These are phyloP conservation scores for Calidris pygmaea DNA, from an alignment of 2,113 vertebrate species.

Conservation along the genomic window DNA sequence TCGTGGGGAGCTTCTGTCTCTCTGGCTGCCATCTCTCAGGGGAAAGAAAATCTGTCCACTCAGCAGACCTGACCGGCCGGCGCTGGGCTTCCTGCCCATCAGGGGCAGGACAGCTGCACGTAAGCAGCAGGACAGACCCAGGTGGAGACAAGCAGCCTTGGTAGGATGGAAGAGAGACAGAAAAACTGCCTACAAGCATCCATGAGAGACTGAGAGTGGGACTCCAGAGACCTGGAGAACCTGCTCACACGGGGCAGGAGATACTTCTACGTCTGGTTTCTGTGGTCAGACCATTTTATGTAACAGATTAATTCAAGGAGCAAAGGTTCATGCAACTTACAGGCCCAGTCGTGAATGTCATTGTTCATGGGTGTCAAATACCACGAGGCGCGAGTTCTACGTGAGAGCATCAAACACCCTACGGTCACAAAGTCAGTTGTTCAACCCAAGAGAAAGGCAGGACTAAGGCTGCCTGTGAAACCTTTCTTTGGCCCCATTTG, in stretches of 20 bases:
- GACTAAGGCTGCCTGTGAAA: background rate
- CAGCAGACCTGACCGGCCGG: background rate
- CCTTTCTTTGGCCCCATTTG: background rate
- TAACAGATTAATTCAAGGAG: background rate
- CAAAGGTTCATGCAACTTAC: background rate
- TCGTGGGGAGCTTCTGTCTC: background rate
- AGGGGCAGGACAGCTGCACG: background rate
- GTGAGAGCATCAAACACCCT: background rate
- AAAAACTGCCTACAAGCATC: background rate
- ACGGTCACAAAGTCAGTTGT: background rate
- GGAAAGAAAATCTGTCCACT: background rate
- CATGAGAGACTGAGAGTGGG: background rate
- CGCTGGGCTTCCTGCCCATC: background rate
- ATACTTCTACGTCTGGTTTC: background rate
- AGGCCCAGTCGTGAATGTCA: background rate
- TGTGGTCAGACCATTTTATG: background rate
- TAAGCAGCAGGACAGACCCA: background rate
- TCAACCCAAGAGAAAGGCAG: background rate
- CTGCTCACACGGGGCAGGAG: background rate
- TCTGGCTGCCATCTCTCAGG: background rate
- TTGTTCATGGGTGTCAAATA: background rate
- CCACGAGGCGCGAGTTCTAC: background rate
- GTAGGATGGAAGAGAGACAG: background rate
- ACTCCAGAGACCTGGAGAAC: background rate
- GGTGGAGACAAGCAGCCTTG: background rate